Conservation (phyloP, 2,113 vertebrate species). For the Columba livia region DNA sequence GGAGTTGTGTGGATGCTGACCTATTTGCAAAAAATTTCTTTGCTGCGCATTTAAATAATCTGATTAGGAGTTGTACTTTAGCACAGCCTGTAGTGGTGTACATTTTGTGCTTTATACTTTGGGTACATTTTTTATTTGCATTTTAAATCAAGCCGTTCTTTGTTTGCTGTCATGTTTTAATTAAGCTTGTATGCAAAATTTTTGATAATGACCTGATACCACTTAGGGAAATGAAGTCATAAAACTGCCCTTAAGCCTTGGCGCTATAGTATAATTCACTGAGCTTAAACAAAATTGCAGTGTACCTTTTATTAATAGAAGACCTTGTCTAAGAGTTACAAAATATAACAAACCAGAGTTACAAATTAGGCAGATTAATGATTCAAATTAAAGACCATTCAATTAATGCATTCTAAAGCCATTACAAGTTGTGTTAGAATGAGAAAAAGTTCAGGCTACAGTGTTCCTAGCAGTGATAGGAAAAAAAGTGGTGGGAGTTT, state of each 20-base stretch:
- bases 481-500: background rate
- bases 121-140: conserved; percentile 66
- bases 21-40: background rate
- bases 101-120: background rate
- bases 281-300: background rate
- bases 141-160: conserved; percentile 59
- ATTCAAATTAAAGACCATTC: background rate
- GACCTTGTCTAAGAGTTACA: background rate
- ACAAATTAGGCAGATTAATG: background rate
- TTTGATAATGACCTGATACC: conserved; percentile 2
- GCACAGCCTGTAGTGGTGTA: background rate
- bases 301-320: background rate
- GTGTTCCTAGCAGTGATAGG: background rate
- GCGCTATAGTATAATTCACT: background rate
- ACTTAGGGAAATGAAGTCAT: background rate
- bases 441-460: background rate
- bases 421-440: background rate
- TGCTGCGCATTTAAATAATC: background rate
- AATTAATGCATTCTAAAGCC: background rate
- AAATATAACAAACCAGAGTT: background rate
- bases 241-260: background rate
- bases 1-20: background rate
- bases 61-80: background rate
- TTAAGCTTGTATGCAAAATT: background rate
- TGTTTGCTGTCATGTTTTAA: conserved; percentile 18